Evolutionary conservation across 2,113 vertebrate species (phyloP).

Genomic region (Xenopus borealis): DNA sequence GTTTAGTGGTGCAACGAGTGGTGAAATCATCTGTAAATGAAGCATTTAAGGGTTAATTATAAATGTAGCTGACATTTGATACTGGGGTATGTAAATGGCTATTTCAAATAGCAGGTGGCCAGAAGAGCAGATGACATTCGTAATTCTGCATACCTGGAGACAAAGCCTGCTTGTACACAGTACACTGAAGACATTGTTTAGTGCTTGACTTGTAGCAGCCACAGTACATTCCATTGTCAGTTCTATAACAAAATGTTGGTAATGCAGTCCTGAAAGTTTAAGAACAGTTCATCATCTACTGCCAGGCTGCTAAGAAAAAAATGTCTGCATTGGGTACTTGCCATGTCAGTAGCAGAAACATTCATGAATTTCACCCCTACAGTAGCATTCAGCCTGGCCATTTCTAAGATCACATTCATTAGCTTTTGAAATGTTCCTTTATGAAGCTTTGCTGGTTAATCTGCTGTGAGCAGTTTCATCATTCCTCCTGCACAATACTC

Average conservation of each 20-base stretch:
- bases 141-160: conserved; percentile 6
- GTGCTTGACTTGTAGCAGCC: neutral
- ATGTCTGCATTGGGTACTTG: conserved; percentile 26
- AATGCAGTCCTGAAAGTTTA: conserved; percentile 9
- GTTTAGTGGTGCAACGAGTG: too few species aligned
- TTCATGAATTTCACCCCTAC: neutral
- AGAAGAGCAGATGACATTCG: conserved; percentile 15
- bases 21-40: neutral
- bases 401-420: neutral
- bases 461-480: too few species aligned
- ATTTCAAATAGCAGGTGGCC: conserved; percentile 24
- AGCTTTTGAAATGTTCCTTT: neutral
- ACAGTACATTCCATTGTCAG: conserved; percentile 23
- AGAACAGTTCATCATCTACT: conserved; percentile 31
- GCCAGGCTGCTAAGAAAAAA: conserved; percentile 15
- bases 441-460: neutral
- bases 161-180: conserved; percentile 16
- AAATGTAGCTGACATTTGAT: conserved; percentile 25
- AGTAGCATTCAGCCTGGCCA: neutral
- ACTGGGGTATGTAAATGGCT: neutral
- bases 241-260: conserved; percentile 29
- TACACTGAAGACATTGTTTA: conserved; percentile 31
- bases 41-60: conserved; percentile 11
- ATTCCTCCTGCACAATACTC: too few species aligned
- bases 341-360: neutral